Evolutionary conservation across 2,797 vertebrate genomes (phyloP).

Genomic region (Lates japonicus): DNA sequence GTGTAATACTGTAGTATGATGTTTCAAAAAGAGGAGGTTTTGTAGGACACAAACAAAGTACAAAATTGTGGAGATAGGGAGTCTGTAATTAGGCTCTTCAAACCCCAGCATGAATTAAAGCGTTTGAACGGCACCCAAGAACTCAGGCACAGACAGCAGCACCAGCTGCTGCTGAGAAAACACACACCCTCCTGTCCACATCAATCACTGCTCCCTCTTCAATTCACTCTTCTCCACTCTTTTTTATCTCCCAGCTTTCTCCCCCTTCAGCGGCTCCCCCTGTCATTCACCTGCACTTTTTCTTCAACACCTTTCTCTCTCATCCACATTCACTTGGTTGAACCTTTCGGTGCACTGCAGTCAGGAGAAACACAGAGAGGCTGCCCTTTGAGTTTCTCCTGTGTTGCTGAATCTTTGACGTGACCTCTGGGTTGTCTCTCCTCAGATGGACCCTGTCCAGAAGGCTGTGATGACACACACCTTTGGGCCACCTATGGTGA

Average conservation of each 20-base stretch:
- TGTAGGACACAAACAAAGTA: constrained; percentile 28
- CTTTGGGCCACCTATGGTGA: constrained; percentile 91
- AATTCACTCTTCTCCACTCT: constrained; percentile 38
- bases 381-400: constrained; percentile 27
- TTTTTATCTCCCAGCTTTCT: constrained; percentile 47
- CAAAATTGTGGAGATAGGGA: constrained; percentile 35
- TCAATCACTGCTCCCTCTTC: constrained; percentile 64
- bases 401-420: constrained; percentile 58
- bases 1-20: background rate
- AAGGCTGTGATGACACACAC: constrained; percentile 94
- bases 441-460: constrained; percentile 95
- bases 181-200: constrained; percentile 65
- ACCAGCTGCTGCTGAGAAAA: constrained; percentile 70
- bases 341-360: constrained; percentile 10
- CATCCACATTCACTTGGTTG: constrained; percentile 22
- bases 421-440: constrained; percentile 69
- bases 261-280: constrained; percentile 9
- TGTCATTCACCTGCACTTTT: constrained; percentile 62
- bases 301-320: constrained; percentile 35
- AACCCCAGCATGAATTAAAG: constrained; percentile 64
- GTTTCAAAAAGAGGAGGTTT: constrained; percentile 26
- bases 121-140: constrained; percentile 70
- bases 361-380: constrained; percentile 23
- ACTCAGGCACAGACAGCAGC: constrained; percentile 55
- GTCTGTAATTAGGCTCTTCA: constrained; percentile 66